phyloP scores from a whole-genome alignment of 2,113 vertebrate genomes.

The Epinephelus lanceolatus region DNA sequence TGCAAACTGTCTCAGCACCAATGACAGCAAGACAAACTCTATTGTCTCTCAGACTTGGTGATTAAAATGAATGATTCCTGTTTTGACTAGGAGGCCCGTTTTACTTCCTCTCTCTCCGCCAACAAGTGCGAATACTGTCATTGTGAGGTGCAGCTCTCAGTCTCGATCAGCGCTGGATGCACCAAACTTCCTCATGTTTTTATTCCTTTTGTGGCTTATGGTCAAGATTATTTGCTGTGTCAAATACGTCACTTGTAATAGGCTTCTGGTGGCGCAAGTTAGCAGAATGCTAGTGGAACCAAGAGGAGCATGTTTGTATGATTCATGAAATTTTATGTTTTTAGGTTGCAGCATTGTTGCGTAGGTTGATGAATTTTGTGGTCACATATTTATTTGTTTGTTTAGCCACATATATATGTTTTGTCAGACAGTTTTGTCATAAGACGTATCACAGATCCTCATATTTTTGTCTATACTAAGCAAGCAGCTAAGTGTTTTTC shows the following conservation, averaged over 20 bases:
- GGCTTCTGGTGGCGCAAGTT: background rate
- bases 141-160: slow-evolving; percentile 36
- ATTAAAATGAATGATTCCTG: slow-evolving; percentile 80
- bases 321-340: background rate
- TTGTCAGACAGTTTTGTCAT: background rate
- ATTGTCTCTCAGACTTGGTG: slow-evolving; percentile 71
- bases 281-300: background rate
- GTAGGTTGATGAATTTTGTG: background rate
- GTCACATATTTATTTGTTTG: background rate
- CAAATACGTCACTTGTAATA: background rate
- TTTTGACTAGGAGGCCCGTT: slow-evolving; percentile 66
- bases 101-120: slow-evolving; percentile 63
- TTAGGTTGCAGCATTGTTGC: background rate
- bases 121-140: slow-evolving; percentile 49
- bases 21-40: slow-evolving; percentile 59
- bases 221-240: background rate
- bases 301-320: background rate
- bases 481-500: background rate
- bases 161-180: slow-evolving; percentile 27
- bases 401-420: background rate
- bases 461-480: background rate
- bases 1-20: slow-evolving; percentile 48
- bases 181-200: slow-evolving; percentile 21
- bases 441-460: background rate
- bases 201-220: slow-evolving; percentile 7